A percentile compares a stretch with the other conserved stretches of the same genome.
phyloP scores from a whole-genome alignment of 2,113 vertebrate genomes.

The Sinocyclocheilus rhinocerous region DNA sequence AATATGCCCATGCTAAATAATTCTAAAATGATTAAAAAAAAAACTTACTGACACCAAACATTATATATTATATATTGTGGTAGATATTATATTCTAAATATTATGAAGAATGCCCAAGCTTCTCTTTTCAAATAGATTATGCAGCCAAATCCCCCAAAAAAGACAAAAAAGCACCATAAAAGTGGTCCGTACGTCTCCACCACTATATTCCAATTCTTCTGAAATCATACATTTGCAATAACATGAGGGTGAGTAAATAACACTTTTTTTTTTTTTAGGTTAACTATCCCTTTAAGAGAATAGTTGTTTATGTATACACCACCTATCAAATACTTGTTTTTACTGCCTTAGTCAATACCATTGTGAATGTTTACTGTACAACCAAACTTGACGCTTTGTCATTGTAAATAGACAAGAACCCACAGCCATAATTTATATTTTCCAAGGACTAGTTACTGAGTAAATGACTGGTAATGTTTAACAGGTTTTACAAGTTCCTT shows the following conservation, averaged over 20 bases:
- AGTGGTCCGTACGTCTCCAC: not conserved
- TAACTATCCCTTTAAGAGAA: too few relatives aligned
- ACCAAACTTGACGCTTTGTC: slow-evolving; percentile 14
- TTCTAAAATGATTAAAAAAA: too few relatives aligned
- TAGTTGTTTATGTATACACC: not conserved
- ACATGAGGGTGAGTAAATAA: too few relatives aligned
- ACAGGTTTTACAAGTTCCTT: slow-evolving; percentile 72
- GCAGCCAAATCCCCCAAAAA: not conserved
- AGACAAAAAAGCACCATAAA: not conserved
- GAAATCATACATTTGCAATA: not conserved
- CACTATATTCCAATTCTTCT: not conserved
- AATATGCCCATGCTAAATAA: not conserved
- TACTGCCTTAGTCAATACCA: slow-evolving; percentile 10
- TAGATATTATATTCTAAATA: not conserved
- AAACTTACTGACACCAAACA: too few relatives aligned
- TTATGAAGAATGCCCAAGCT: not conserved
- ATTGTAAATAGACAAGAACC: slow-evolving; percentile 39
- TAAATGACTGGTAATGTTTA: slow-evolving; percentile 77
- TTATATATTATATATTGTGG: too few relatives aligned
- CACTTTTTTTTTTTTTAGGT: not conserved
- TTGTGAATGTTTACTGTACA: slow-evolving; percentile 16
- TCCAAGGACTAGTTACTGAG: slow-evolving; percentile 72
- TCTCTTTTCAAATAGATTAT: not conserved
- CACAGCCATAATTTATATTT: slow-evolving; percentile 63
- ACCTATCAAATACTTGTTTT: slow-evolving; percentile 18